Evolutionary conservation across 1,140 invertebrate genomes (phyloP).

Genomic region (Aphaenogaster rudis): DNA sequence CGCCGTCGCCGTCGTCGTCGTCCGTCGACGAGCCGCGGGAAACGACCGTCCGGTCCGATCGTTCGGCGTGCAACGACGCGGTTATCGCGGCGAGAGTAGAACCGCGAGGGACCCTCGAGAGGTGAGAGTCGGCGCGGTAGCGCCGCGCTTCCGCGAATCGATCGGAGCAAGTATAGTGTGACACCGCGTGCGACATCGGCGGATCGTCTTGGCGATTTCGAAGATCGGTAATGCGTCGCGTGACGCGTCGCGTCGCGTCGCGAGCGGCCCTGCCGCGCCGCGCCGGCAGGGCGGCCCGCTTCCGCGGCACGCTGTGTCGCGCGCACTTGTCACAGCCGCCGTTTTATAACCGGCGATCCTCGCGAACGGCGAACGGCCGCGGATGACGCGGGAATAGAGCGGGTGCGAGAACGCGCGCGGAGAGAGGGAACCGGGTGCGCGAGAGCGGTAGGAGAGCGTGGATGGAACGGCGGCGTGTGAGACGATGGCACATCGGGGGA

Average conservation of each 20-base stretch:
- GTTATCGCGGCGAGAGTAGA: not conserved
- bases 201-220: not conserved
- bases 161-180: not conserved
- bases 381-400: slow-evolving; percentile 38
- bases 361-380: slow-evolving; percentile 43
- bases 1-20: not conserved
- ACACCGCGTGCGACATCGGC: no score
- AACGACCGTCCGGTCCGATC: not conserved
- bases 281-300: not conserved
- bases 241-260: not conserved
- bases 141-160: not conserved
- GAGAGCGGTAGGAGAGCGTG: slow-evolving; percentile 10
- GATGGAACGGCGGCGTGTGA: not conserved
- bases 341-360: slow-evolving; percentile 70
- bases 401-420: slow-evolving; percentile 42
- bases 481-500: not conserved
- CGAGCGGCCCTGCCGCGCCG: not conserved
- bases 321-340: slow-evolving; percentile 57
- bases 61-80: not conserved
- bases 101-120: slow-evolving; percentile 11
- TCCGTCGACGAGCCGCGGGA: not conserved
- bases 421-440: slow-evolving; percentile 33
- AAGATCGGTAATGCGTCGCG: not conserved
- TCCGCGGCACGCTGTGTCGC: slow-evolving; percentile 54
- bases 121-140: not conserved